Evolutionary conservation across 2,888 invertebrate species (phyloP), one percentile per base, ranked within the genome.

Genomic region (Tyria jacobaeae): DNA sequence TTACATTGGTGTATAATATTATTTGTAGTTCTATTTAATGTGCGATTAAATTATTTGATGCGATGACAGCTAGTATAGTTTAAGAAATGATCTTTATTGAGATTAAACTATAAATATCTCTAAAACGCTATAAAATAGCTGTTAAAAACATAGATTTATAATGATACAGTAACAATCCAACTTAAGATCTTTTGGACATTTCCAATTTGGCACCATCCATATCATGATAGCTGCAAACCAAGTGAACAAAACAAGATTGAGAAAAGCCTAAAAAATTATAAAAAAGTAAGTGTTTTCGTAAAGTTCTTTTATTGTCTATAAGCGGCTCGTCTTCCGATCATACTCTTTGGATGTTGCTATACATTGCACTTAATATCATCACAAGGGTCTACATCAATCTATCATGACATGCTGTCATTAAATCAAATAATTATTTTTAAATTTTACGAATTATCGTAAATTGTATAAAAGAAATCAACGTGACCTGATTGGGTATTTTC

Each of bases 11-110:
- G 78, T 68, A 78, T 62, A 3, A 55, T 76, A 84, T 86, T 74
- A 65, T 86, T 86, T 89, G 80, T 87, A 88, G 85, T 85, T 60
- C 74, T 81, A 78, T 78, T 74, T 71, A 50, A 63, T 31, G 44
- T 66, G 7, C 62, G 68, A 64, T 64, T 56, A 41, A 62, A 63
- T 52, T 64, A 60, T 69, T 75, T 60, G 41, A 52, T 63, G 55
- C 44, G 31, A 54, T 57, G 54, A 25, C 14, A n/a, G n/a, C n/a
- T n/a, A n/a, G n/a, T n/a, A n/a, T n/a, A n/a, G 17, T 54, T 25
- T 49, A 47, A 17, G n/a, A 14, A 24, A 27, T n/a, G 9, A 53
- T 53, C 27, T 39, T 41, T 59, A 34, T 51, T 41, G 44, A 53
- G 25, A 37, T 39, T n/a, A 2, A 7, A 37, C 15, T 37, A 21